These are phyloP conservation scores for Epistrophella euchroma DNA, from an alignment of 2,888 invertebrate species.

Conservation along the genomic window DNA sequence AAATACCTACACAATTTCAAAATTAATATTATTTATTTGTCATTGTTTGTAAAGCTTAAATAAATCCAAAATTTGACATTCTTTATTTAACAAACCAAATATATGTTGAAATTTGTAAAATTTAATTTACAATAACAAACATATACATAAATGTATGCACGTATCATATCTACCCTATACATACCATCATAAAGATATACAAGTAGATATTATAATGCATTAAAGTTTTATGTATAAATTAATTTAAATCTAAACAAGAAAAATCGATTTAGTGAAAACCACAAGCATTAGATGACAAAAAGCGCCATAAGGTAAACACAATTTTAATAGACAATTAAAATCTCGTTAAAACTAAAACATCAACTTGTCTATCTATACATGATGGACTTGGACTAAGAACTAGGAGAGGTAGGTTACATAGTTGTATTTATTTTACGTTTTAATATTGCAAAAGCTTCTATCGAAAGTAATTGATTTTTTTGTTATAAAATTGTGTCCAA, in stretches of 20 bases:
- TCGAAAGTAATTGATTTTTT: too few species aligned
- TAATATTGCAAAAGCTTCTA: too few species aligned
- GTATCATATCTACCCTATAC: neutral
- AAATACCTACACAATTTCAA: neutral
- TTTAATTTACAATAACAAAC: neutral
- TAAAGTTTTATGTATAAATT: neutral
- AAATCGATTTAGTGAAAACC: slow-evolving; percentile 2
- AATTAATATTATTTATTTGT: slow-evolving; percentile 21
- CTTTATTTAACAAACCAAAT: neutral
- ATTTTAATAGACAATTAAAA: slow-evolving; percentile 11
- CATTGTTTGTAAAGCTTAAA: neutral
- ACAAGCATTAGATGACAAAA: slow-evolving; percentile 9
- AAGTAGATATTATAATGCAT: neutral
- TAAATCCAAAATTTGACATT: slow-evolving; percentile 20
- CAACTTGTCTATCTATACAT: neutral
- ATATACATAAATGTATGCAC: too few species aligned
- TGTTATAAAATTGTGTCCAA: too few species aligned
- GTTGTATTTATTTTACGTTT: too few species aligned
- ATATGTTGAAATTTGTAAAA: neutral
- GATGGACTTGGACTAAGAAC: too few species aligned
- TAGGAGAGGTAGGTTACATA: too few species aligned
- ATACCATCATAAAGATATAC: neutral
- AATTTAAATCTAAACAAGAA: neutral
- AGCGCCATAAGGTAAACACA: neutral
- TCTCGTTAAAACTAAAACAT: neutral